Base-by-base conservation (phyloP, 2,797 vertebrate genomes). In the Odontamblyopus rebecca region DNA sequence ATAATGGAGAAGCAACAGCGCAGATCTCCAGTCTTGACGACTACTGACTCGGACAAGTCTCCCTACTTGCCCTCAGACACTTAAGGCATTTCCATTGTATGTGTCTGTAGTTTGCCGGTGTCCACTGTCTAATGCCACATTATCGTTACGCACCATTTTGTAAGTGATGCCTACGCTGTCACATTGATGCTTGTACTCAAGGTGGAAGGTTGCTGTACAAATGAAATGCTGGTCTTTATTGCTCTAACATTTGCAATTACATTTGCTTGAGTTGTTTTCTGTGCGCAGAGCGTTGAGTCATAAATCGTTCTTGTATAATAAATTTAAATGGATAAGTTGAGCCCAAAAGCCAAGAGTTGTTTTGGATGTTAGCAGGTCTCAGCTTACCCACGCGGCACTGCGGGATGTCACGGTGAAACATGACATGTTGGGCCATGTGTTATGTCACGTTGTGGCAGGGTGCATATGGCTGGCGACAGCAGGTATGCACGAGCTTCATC, bases 21-120 rank as follows among this genome's bases (percentile, higher is more conserved):
- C 79, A 78, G 73, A 78, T 80, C 78, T 83, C 69, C 54, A 63
- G 61, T 56, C 62, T 77, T 89, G 89, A 89, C 50, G 82, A 80
- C 80, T 84, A 90, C 72, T 68, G 71, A 70, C 75, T 60, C 82
- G 86, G 88, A 90, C 87, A 90, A 83, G 84, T 84, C 89, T 86
- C 77, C 80, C 72, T 68, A 84, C 78, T 89, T 84, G 83, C 78
- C 85, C 85, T 87, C 73, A 78, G 64, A 87, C 71, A 83, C 74
- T 85, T 75, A 63, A 74, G 74, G 61, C 68, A 80, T 62, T 63
- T 67, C 66, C 73, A 13, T 56, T 73, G 44, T 56, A 71, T 54
- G 76, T 79, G 73, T 57, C 71, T 26, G 16, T 65, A 23, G 62
- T 68, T 66, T 27, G 60, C 11, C 8, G 64, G 77, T 80, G 79